phyloP scores from a whole-genome alignment of 2,113 vertebrate genomes.

The Galbula dea region DNA sequence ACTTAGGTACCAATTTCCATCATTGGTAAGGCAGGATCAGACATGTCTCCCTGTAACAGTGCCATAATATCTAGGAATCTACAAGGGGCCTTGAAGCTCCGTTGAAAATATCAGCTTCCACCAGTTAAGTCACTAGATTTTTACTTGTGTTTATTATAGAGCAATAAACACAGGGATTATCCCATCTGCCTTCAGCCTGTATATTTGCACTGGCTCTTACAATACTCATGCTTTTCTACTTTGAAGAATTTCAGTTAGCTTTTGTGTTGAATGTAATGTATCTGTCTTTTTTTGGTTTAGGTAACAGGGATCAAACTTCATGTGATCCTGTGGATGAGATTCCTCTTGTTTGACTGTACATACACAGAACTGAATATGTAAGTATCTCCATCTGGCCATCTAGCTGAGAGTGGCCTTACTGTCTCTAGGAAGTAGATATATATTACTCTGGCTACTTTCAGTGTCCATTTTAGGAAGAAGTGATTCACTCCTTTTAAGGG shows the following conservation, averaged over 20 bases:
- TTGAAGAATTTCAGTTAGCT: background rate
- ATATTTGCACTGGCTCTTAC: background rate
- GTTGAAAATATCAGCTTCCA: background rate
- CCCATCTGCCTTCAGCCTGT: background rate
- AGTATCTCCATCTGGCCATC: background rate
- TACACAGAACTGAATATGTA: background rate
- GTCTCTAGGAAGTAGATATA: background rate
- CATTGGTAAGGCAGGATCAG: background rate
- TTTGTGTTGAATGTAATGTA: background rate
- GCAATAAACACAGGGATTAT: accelerated
- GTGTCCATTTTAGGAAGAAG: conserved; percentile 25
- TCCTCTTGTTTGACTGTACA: background rate
- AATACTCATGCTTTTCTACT: background rate
- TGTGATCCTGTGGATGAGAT: background rate
- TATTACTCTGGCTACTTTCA: background rate
- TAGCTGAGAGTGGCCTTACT: background rate
- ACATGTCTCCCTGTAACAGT: background rate
- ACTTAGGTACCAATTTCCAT: background rate
- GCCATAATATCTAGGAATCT: background rate
- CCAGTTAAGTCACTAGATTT: background rate
- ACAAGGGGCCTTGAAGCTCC: background rate
- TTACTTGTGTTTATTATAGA: background rate
- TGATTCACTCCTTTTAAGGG: conserved; percentile 17
- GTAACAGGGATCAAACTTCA: background rate
- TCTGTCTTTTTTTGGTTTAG: background rate